These are phyloP conservation scores for Anhinga anhinga DNA, from an alignment of 2,113 vertebrate species.

Conservation along the genomic window DNA sequence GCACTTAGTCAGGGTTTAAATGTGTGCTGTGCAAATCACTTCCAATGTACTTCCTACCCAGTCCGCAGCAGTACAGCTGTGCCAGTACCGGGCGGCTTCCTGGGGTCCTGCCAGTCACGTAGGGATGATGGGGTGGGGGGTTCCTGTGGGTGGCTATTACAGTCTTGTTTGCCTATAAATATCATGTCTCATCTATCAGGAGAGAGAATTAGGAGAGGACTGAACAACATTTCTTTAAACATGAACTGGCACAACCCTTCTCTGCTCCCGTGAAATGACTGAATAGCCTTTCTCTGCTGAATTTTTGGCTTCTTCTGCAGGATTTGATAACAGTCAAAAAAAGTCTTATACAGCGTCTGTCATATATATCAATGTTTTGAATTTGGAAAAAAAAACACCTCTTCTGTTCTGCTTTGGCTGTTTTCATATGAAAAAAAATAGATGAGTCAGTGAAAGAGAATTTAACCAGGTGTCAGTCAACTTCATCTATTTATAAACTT, in stretches of 20 bases:
- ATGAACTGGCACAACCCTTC: neutral
- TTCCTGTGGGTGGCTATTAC: accelerated
- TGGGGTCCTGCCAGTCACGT: neutral
- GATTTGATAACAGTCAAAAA: neutral
- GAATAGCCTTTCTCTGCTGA: neutral
- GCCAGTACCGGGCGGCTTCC: neutral
- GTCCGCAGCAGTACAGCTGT: accelerated
- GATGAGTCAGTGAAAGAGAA: neutral
- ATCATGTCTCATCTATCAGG: no score
- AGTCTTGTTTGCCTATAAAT: neutral
- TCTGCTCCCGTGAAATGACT: neutral
- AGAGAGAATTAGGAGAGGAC: neutral
- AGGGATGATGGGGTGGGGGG: neutral
- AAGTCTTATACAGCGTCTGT: neutral
- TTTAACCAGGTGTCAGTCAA: neutral
- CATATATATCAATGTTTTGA: neutral
- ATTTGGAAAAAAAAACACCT: neutral
- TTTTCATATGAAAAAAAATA: neutral
- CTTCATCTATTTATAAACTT: neutral
- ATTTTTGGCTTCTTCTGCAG: neutral
- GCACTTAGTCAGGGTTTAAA: neutral
- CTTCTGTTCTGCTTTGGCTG: neutral
- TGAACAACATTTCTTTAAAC: neutral
- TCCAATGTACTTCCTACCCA: accelerated
- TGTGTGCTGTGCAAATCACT: neutral